phyloP scores from a whole-genome alignment of 2,797 vertebrate species.

The Petrocephalus schoutedeni region DNA sequence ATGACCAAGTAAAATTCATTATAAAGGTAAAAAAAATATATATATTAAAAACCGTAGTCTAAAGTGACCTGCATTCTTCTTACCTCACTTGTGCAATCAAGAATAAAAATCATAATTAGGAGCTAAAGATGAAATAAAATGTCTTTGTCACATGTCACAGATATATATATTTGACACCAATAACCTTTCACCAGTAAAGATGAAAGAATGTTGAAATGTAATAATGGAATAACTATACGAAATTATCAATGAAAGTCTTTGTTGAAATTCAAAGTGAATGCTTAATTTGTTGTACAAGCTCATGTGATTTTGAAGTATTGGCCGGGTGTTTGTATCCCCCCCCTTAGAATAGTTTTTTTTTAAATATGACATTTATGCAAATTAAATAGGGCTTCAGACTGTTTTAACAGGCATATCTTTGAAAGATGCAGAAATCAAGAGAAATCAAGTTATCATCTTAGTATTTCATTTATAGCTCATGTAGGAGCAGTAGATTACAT shows the following conservation, averaged over 20 bases:
- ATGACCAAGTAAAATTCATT: not conserved
- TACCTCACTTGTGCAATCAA: not conserved
- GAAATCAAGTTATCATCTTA: not conserved
- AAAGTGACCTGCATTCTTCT: not conserved
- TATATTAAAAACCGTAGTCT: not conserved
- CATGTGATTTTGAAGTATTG: not conserved
- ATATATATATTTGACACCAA: not conserved
- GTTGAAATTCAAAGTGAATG: not conserved
- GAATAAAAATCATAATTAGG: not conserved
- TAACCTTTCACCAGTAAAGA: not conserved
- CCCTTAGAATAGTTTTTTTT: not conserved
- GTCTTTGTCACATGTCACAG: not conserved
- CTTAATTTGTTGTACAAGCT: slow-evolving; percentile 3
- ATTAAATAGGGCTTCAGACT: not conserved
- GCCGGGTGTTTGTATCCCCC: not conserved
- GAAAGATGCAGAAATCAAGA: not conserved
- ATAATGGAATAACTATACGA: not conserved
- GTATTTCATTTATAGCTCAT: not conserved
- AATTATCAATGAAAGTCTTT: slow-evolving; percentile 10
- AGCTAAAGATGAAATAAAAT: not conserved
- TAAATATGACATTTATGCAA: not conserved
- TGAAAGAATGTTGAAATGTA: not conserved
- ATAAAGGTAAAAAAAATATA: not conserved
- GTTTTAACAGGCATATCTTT: not conserved
- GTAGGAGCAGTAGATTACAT: not conserved